These are phyloP conservation scores for Threskiornis aethiopicus DNA, from an alignment of 2,797 vertebrate genomes.

Conservation along the genomic window DNA sequence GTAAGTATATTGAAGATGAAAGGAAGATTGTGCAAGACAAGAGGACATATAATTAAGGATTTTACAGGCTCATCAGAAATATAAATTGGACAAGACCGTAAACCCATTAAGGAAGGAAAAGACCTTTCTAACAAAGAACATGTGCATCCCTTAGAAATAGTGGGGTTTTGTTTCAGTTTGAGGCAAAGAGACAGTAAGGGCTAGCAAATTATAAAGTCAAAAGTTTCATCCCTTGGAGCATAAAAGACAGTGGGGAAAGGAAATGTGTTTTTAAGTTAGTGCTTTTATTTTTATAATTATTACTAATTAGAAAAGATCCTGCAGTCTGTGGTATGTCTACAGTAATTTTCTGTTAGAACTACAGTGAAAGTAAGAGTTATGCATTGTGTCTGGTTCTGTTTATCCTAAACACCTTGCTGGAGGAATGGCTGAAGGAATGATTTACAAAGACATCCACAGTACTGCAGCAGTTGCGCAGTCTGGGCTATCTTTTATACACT, in stretches of 20 bases:
- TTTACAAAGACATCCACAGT: background rate
- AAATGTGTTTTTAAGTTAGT: background rate
- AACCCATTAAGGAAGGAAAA: conserved; percentile 16
- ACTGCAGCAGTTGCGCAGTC: background rate
- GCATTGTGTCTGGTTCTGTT: background rate
- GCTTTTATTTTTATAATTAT: background rate
- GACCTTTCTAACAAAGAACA: background rate
- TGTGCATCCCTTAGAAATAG: background rate
- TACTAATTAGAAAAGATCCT: background rate
- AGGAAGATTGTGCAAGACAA: conserved; percentile 24
- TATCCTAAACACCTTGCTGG: background rate
- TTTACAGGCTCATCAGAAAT: conserved; percentile 32
- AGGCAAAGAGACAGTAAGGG: background rate
- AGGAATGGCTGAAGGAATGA: background rate
- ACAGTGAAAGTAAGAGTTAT: background rate
- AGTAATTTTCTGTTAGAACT: background rate
- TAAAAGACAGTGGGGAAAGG: background rate
- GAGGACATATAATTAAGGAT: background rate
- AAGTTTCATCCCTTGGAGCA: background rate
- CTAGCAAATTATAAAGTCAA: background rate
- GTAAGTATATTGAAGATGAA: conserved; percentile 1
- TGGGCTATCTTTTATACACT: background rate
- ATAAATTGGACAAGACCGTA: background rate
- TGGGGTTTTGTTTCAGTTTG: background rate
- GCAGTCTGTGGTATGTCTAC: background rate